Conservation (phyloP, 2,797 vertebrate genomes). For the Echiichthys vipera region DNA sequence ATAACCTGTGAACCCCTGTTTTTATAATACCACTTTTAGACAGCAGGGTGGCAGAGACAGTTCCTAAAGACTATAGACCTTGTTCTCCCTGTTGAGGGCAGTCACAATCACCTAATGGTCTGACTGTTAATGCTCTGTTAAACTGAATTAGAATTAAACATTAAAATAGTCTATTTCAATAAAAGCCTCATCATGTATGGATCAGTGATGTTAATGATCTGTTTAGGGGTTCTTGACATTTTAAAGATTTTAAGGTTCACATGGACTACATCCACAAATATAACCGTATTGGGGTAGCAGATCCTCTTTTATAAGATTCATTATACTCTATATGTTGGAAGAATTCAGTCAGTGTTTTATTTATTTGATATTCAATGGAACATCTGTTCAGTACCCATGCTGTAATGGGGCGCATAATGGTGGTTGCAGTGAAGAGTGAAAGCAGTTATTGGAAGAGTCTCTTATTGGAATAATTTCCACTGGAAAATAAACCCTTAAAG, state of each 20-base stretch:
- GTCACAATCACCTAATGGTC: slow-evolving; percentile 56
- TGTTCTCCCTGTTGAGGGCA: slow-evolving; percentile 1
- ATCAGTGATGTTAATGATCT: slow-evolving; percentile 15
- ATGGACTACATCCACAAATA: background rate
- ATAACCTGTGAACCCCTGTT: too few species aligned
- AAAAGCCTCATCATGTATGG: slow-evolving; percentile 1
- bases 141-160: slow-evolving; percentile 49
- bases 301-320: background rate
- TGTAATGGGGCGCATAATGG: background rate
- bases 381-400: slow-evolving; percentile 6
- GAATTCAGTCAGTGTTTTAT: background rate
- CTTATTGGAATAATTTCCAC: slow-evolving; percentile 7
- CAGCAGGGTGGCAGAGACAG: slow-evolving; percentile 5
- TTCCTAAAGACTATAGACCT: background rate
- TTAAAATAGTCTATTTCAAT: slow-evolving; percentile 23
- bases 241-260: background rate
- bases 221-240: slow-evolving; percentile 15
- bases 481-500: background rate
- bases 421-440: background rate
- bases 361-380: slow-evolving; percentile 4
- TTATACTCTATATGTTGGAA: background rate
- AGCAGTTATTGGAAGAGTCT: slow-evolving; percentile 3
- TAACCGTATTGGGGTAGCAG: background rate
- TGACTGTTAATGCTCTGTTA: slow-evolving; percentile 49
- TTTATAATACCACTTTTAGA: background rate